Conservation (phyloP, 2,888 invertebrate species). For the Encarsia formosa region DNA sequence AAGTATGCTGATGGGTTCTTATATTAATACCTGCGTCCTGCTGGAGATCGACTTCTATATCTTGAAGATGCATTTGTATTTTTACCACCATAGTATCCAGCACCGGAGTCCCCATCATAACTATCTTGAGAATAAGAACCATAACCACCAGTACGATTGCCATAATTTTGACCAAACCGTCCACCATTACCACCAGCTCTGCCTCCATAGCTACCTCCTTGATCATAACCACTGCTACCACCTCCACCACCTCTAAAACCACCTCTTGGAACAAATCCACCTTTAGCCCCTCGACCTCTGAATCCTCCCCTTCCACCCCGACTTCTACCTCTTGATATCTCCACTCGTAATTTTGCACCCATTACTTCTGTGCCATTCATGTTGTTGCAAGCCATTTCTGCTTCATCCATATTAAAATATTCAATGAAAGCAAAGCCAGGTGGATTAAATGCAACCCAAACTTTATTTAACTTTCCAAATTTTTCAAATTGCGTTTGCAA, state of each 20-base stretch:
- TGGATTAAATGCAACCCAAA: slow-evolving; percentile 92
- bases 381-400: slow-evolving; percentile 82
- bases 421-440: slow-evolving; percentile 93
- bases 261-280: slow-evolving; percentile 53
- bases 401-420: slow-evolving; percentile 83
- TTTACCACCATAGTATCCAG: slow-evolving; percentile 48
- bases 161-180: slow-evolving; percentile 54
- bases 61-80: slow-evolving; percentile 52
- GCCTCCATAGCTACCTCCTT: slow-evolving; percentile 54
- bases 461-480: slow-evolving; percentile 86
- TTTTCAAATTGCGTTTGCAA: slow-evolving; percentile 86
- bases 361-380: slow-evolving; percentile 84
- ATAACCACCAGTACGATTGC: slow-evolving; percentile 46
- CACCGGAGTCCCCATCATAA: slow-evolving; percentile 42
- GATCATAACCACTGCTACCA: slow-evolving; percentile 52
- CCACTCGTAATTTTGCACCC: slow-evolving; percentile 83
- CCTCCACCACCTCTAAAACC: slow-evolving; percentile 52
- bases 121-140: slow-evolving; percentile 45
- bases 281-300: slow-evolving; percentile 54
- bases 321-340: slow-evolving; percentile 78
- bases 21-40: slow-evolving; percentile 53
- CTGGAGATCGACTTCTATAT: slow-evolving; percentile 56
- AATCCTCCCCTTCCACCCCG: slow-evolving; percentile 64
- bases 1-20: slow-evolving; percentile 3
- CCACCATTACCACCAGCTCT: slow-evolving; percentile 55